A percentile compares a stretch with the other conserved stretches of the same genome.
Conservation (phyloP, 1,140 invertebrate genomes). For the Periplaneta americana region DNA sequence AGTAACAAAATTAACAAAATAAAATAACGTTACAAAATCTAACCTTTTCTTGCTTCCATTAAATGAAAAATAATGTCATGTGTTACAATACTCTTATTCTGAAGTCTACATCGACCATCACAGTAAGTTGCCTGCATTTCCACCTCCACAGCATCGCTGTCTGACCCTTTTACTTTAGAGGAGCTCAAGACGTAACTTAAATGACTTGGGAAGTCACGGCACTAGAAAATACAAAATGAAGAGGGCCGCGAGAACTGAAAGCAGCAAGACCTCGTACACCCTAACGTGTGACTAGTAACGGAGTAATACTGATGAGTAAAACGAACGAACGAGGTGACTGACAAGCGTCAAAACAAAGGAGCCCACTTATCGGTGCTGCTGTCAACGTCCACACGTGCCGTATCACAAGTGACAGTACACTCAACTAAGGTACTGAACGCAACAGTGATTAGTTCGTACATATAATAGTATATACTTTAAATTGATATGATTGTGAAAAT, state of each 20-base stretch:
- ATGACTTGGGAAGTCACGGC: too few species aligned
- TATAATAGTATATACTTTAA: constrained; percentile 1
- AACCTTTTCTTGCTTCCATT: not conserved
- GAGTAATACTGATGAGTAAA: not conserved
- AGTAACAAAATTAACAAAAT: too few species aligned
- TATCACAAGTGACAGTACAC: not conserved
- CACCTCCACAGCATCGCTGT: too few species aligned
- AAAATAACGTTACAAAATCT: too few species aligned
- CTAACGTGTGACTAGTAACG: too few species aligned
- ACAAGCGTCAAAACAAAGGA: not conserved
- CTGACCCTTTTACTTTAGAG: too few species aligned
- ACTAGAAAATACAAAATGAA: too few species aligned
- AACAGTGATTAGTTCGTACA: not conserved
- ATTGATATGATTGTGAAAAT: constrained; percentile 9
- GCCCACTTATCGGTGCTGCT: not conserved
- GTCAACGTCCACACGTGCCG: not conserved
- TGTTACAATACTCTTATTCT: not conserved
- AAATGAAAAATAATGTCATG: not conserved
- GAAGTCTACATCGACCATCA: not conserved
- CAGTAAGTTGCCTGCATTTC: too few species aligned
- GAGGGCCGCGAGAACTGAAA: too few species aligned
- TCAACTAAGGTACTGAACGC: not conserved
- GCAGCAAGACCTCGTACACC: too few species aligned
- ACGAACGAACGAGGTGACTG: not conserved
- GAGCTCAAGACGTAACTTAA: too few species aligned